phyloP scores from a whole-genome alignment of 2,113 vertebrate species.

The Rhodinocichla rosea region DNA sequence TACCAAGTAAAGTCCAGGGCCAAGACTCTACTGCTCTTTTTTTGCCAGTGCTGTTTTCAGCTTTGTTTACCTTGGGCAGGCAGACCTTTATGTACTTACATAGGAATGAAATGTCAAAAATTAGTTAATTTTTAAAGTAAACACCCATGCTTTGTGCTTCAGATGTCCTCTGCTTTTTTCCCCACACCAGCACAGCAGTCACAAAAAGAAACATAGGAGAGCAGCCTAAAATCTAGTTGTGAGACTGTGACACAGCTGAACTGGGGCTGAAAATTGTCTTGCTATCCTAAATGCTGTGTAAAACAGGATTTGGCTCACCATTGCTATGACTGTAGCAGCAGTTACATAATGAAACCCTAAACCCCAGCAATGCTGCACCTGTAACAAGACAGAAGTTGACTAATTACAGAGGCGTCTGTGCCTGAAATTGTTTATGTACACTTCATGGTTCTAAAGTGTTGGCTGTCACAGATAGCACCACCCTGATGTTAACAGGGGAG shows the following conservation, averaged over 20 bases:
- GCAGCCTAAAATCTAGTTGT: not conserved
- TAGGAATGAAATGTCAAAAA: not conserved
- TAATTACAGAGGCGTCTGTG: constrained; percentile 42
- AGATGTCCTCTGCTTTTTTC: not conserved
- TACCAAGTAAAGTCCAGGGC: not conserved
- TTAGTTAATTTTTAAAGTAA: not conserved
- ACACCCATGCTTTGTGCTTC: not conserved
- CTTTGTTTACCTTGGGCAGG: not conserved
- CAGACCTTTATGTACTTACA: not conserved
- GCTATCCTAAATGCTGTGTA: not conserved
- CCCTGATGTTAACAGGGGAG: not conserved
- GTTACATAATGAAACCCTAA: constrained; percentile 48
- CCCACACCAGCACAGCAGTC: not conserved
- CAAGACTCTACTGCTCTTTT: not conserved
- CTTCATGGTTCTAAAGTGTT: not conserved
- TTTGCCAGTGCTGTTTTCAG: not conserved
- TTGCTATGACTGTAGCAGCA: not conserved
- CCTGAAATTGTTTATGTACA: constrained; percentile 30
- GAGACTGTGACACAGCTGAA: not conserved
- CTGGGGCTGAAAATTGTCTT: not conserved
- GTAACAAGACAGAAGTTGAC: constrained; percentile 19
- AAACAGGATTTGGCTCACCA: constrained; percentile 38
- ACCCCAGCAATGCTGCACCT: constrained; percentile 15
- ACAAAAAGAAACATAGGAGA: not conserved
- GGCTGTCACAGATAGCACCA: not conserved